Conservation (phyloP, 2,797 vertebrate genomes). For the Xerus rutilus region DNA sequence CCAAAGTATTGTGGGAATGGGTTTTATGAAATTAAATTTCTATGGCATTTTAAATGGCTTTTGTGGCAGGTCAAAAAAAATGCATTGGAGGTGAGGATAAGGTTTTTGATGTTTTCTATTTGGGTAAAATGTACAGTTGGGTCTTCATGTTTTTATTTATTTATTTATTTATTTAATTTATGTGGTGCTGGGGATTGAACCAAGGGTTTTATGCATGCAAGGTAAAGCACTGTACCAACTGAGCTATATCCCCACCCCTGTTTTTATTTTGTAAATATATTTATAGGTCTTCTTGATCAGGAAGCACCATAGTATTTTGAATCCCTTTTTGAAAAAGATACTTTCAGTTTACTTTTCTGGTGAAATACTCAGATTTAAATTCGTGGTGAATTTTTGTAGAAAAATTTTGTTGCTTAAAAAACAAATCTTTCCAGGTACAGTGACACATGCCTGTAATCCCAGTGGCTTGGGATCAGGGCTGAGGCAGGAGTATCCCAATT, state of each 20-base stretch:
- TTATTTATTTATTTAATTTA: too few species aligned
- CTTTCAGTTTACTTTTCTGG: neutral
- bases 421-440: neutral
- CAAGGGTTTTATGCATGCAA: too few species aligned
- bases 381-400: constrained; percentile 49
- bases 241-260: neutral
- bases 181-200: too few species aligned
- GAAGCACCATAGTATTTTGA: neutral
- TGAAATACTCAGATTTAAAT: constrained; percentile 37
- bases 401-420: constrained; percentile 54
- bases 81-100: neutral
- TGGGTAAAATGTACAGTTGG: constrained; percentile 7
- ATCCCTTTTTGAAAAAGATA: constrained; percentile 31
- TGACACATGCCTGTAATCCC: too few species aligned
- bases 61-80: constrained; percentile 39
- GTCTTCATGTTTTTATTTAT: neutral
- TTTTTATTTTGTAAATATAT: constrained; percentile 26
- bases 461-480: too few species aligned
- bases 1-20: neutral
- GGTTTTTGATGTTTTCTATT: constrained; percentile 53
- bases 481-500: too few species aligned
- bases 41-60: constrained; percentile 47
- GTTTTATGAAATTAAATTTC: constrained; percentile 45
- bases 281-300: neutral
- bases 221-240: too few species aligned